Conservation (phyloP, 2,888 invertebrate species). For the Lasioglossum vierecki region DNA sequence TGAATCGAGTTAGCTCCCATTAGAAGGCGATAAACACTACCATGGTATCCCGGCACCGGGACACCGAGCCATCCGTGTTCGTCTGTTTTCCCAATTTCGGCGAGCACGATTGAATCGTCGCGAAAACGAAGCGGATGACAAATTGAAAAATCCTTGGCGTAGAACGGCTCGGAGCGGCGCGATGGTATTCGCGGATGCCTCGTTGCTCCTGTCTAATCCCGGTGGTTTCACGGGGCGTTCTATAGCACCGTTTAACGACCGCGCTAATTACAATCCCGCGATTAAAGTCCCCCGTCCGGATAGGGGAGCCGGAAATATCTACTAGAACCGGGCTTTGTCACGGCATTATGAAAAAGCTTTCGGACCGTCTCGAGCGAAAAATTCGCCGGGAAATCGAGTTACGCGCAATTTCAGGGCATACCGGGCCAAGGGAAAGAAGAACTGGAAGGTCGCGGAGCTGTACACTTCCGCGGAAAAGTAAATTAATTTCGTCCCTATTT, state of each 20-base stretch:
- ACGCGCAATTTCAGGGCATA: conserved; percentile 41
- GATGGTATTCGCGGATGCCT: background rate
- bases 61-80: background rate
- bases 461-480: conserved; percentile 47
- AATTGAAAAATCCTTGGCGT: conserved; percentile 48
- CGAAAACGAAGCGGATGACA: conserved; percentile 27
- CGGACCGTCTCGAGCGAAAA: conserved; percentile 44
- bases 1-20: conserved; percentile 43
- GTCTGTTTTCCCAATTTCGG: background rate
- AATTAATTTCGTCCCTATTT: conserved; percentile 57
- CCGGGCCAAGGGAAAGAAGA: conserved; percentile 12
- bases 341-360: conserved; percentile 35
- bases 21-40: conserved; percentile 42
- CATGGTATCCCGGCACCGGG: too few relatives aligned
- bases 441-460: conserved; percentile 17
- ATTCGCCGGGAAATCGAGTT: conserved; percentile 52
- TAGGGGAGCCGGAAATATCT: conserved; percentile 41
- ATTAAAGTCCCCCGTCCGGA: conserved; percentile 27
- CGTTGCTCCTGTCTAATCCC: conserved; percentile 29
- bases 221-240: conserved; percentile 16
- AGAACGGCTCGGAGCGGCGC: background rate
- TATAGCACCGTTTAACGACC: conserved; percentile 24
- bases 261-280: conserved; percentile 52
- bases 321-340: conserved; percentile 32
- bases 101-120: conserved; percentile 37